Evolutionary conservation across 2,888 invertebrate genomes (phyloP), one percentile per base, ranked within the genome.

Genomic region (Harpalus rufipes): DNA sequence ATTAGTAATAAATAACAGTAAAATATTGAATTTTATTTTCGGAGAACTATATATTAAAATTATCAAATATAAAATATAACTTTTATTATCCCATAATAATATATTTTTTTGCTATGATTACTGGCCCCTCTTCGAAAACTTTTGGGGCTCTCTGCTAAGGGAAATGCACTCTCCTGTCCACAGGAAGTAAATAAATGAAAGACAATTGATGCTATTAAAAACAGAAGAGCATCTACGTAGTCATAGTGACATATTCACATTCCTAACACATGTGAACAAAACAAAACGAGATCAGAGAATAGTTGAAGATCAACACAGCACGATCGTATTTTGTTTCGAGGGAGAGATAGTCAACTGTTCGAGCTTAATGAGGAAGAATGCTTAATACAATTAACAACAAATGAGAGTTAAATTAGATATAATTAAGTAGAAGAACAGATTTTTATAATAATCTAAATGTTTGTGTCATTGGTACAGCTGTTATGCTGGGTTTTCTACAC

Each of bases 161-260:
- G 84, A 84, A 84, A 84, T 78, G 61, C 84, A 78, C 18, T 59
- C n/a, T 41, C 78, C 84, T 78, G 72, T 84, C 58, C 63, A 78
- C 84, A 78, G 84, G 84, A 84, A 84, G 76, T 84, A 84, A 84
- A 84, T 84, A 84, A 84, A 84, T 84, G 84, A 84, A 84, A 84
- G 84, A 84, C 84, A 84, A 84, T 84, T 84, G 84, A 78, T 41
- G 78, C 78, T 76, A 84, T 84, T 84, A 84, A 65, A 83, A 83
- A 76, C 76, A 51, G 78, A 84, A 84, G 84, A 84, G 78, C 21
- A 81, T 81, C 65, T 81, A 32, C 14, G 58, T 78, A 59, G 16
- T 25, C 16, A 59, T 79, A 16, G 59, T 25, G 58, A 79, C 32
- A 32, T 32, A 32, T 32, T 32, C 61, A 63, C 59, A 80, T 80